Base-by-base conservation (phyloP, 2,888 invertebrate genomes). In the Rotaria macrura region DNA sequence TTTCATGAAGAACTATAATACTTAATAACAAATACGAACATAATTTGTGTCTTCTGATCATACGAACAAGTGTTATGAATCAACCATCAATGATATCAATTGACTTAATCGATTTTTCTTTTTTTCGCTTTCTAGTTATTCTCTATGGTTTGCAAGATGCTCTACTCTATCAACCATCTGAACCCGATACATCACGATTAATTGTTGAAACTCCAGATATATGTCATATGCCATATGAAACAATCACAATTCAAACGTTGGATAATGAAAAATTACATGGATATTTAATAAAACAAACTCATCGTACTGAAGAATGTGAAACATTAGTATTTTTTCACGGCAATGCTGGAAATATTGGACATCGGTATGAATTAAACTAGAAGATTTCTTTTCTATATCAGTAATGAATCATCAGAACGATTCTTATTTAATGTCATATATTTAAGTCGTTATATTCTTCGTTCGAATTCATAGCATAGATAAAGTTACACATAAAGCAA, bases 271-370 rank as follows among this genome's bases (percentile, higher is more conserved):
- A 88, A n/a, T 89, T 92, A 72, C 90, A 92, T 87, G 88, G 89
- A 84, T 89, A 91, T 84, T 88, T 92, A n/a, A 89, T 92, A 38
- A 91, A 91, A 87, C 91, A 91, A 87, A 87, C 88, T 47, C 88
- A 88, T 23, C 85, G 87, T 84, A 85, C 29, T 55, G 84, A 54
- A 72, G 88, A 87, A 74, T 93, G 93, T 85, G 95, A 95, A 0
- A 96, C 96, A 20, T 92, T 97, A 89, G 92, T 97, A 85, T 96
- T 95, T 91, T 94, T 97, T 87, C 97, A 97, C 92, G 97, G 97
- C 14, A 97, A 97, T 93, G 97, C 97, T 85, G 97, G 97, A 25
- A 97, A 97, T 90, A 95, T 97, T 93, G 97, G 97, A 0, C 96
- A 97, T 90, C 29, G 65, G 65, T 65, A 65, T 52, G 52, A 52